phyloP scores from a whole-genome alignment of 2,797 vertebrate species.

The Lagocephalus sceleratus region DNA sequence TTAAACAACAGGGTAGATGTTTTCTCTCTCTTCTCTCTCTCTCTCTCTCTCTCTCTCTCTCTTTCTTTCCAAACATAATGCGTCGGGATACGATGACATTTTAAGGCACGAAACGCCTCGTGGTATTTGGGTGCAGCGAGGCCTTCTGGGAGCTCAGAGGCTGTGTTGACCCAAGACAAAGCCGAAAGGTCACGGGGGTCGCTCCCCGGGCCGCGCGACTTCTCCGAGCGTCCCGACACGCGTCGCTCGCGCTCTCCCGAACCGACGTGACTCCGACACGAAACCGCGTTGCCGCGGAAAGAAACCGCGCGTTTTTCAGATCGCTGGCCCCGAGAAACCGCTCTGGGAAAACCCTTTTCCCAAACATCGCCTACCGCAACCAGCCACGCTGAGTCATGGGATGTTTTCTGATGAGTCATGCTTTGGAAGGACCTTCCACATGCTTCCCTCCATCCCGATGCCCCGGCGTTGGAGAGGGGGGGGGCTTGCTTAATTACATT shows the following conservation, averaged over 20 bases:
- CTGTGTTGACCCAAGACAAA: conserved; percentile 40
- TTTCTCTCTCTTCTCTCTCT: conserved; percentile 12
- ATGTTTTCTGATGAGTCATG: conserved; percentile 47
- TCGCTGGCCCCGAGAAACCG: conserved; percentile 14
- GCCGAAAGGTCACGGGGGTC: conserved; percentile 32
- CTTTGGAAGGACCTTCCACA: conserved; percentile 14
- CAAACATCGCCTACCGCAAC: conserved; percentile 18
- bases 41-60: background rate
- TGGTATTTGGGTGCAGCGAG: conserved; percentile 22
- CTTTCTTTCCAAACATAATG: background rate
- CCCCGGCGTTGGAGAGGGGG: background rate
- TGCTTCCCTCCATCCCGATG: conserved; percentile 24
- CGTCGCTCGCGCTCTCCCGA: no score
- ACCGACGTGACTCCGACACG: no score
- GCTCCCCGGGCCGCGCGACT: conserved; percentile 13
- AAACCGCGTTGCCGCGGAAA: no score
- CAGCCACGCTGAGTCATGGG: conserved; percentile 31
- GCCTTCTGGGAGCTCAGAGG: conserved; percentile 26
- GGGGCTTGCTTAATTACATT: conserved; percentile 31
- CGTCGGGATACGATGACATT: conserved; percentile 5
- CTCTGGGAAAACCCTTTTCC: conserved; percentile 45
- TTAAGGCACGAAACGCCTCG: background rate
- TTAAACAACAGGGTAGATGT: conserved; percentile 44
- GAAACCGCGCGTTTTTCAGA: conserved; percentile 55
- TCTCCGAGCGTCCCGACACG: conserved; percentile 8